Evolutionary conservation across 2,888 invertebrate genomes (phyloP).

Genomic region (Timema podura): DNA sequence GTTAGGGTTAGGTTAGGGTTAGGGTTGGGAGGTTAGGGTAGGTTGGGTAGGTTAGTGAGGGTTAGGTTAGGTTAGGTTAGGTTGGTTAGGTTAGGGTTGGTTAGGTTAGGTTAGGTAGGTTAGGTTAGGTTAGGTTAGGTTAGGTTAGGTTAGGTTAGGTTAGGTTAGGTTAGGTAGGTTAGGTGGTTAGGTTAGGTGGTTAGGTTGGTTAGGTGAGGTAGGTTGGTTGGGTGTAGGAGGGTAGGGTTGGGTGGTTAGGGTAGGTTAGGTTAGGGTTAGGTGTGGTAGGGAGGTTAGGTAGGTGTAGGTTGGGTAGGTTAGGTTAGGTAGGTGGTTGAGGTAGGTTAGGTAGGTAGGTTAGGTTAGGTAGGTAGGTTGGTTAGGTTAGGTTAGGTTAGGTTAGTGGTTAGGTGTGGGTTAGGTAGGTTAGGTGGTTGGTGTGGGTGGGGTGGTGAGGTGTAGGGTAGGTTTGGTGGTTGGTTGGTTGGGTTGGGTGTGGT

Average conservation of each 20-base stretch:
- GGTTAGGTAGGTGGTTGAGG: constrained; percentile 33
- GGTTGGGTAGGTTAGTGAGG: constrained; percentile 25
- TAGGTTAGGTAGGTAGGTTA: constrained; percentile 31
- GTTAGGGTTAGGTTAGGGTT: constrained; percentile 32
- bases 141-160: constrained; percentile 33
- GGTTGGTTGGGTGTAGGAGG: constrained; percentile 29
- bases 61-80: constrained; percentile 27
- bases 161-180: constrained; percentile 30
- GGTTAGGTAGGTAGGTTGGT: too few species aligned
- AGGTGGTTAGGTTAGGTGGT: constrained; percentile 37
- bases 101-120: constrained; percentile 33
- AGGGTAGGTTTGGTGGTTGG: constrained; percentile 29
- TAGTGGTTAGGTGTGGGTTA: constrained; percentile 30
- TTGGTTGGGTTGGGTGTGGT: constrained; percentile 28
- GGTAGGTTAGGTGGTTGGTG: too few species aligned
- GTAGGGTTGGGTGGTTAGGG: constrained; percentile 34
- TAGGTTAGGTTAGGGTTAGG: constrained; percentile 27
- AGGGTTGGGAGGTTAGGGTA: constrained; percentile 27
- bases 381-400: too few species aligned
- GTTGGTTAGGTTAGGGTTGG: constrained; percentile 25
- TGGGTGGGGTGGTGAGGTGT: constrained; percentile 23
- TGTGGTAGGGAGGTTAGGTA: constrained; percentile 18
- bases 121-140: constrained; percentile 31
- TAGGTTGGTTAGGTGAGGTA: too few species aligned
- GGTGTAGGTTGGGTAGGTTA: constrained; percentile 37